Conservation (phyloP, 2,888 invertebrate species). For the Cataglyphis livida region DNA sequence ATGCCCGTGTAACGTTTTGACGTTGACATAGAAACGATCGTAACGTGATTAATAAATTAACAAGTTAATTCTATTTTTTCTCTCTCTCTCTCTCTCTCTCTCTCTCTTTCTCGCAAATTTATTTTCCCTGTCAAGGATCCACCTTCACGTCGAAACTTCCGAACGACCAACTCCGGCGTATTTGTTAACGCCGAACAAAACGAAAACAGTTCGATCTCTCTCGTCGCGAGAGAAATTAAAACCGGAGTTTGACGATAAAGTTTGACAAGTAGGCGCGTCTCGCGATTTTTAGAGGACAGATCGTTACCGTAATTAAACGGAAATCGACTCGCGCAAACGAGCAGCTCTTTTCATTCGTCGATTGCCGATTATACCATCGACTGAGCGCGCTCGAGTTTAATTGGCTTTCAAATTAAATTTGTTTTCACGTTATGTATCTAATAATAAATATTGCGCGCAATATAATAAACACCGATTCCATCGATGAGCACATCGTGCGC, state of each 20-base stretch:
- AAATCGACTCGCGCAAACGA: constrained; percentile 39
- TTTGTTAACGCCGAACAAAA: constrained; percentile 43
- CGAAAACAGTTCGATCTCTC: constrained; percentile 45
- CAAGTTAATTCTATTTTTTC: constrained; percentile 34
- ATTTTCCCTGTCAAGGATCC: constrained; percentile 9
- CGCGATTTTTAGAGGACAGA: background rate
- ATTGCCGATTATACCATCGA: background rate
- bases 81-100: background rate
- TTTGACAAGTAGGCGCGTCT: constrained; percentile 46
- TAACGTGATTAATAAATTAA: constrained; percentile 41
- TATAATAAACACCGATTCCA: constrained; percentile 34
- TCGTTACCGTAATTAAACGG: constrained; percentile 42
- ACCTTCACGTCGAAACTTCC: constrained; percentile 45
- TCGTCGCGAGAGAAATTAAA: constrained; percentile 31
- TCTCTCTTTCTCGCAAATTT: constrained; percentile 5
- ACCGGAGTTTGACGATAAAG: constrained; percentile 35
- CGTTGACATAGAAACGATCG: background rate
- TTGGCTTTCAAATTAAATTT: constrained; percentile 45
- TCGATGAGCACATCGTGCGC: background rate
- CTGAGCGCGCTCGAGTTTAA: constrained; percentile 26
- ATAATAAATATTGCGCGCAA: background rate
- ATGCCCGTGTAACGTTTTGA: constrained; percentile 8
- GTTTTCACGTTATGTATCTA: constrained; percentile 5
- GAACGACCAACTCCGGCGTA: constrained; percentile 38
- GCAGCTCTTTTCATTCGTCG: constrained; percentile 9